Evolutionary conservation across 2,888 invertebrate species (phyloP).

Genomic region (Minunthozetes semirufus): DNA sequence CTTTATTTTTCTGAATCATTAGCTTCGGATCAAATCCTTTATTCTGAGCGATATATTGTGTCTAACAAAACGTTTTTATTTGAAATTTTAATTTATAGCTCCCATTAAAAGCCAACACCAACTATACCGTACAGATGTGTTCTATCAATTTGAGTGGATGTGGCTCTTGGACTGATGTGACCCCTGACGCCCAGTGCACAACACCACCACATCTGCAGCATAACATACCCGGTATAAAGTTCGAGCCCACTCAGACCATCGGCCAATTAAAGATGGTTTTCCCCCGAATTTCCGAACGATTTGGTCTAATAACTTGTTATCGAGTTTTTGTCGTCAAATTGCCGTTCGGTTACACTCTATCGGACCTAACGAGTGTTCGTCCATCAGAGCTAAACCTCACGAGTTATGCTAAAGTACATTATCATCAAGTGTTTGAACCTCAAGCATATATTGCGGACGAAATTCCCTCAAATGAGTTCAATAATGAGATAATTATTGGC

Average conservation of each 20-base stretch:
- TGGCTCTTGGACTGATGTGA: slow-evolving; percentile 53
- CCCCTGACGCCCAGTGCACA: slow-evolving; percentile 55
- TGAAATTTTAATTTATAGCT: slow-evolving; percentile 28
- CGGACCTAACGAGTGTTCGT: neutral
- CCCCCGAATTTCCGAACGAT: slow-evolving; percentile 70
- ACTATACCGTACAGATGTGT: slow-evolving; percentile 61
- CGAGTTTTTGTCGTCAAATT: slow-evolving; percentile 69
- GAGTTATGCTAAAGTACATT: slow-evolving; percentile 33
- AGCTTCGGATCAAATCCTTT: neutral
- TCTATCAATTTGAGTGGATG: slow-evolving; percentile 56
- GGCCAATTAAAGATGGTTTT: slow-evolving; percentile 57
- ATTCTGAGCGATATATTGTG: neutral
- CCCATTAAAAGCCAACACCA: slow-evolving; percentile 61
- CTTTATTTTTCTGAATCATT: slow-evolving; percentile 17
- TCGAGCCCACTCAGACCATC: neutral
- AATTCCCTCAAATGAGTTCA: slow-evolving; percentile 54
- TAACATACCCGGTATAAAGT: slow-evolving; percentile 18
- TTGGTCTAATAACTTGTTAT: slow-evolving; percentile 81
- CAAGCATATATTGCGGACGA: slow-evolving; percentile 80
- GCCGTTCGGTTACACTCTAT: slow-evolving; percentile 46
- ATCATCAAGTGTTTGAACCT: slow-evolving; percentile 7
- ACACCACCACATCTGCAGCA: slow-evolving; percentile 56
- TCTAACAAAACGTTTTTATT: neutral
- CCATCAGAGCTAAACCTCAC: slow-evolving; percentile 32
- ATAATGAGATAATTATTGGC: slow-evolving; percentile 40